phyloP scores from a whole-genome alignment of 1,140 invertebrate species.

The Saccostrea cuccullata region DNA sequence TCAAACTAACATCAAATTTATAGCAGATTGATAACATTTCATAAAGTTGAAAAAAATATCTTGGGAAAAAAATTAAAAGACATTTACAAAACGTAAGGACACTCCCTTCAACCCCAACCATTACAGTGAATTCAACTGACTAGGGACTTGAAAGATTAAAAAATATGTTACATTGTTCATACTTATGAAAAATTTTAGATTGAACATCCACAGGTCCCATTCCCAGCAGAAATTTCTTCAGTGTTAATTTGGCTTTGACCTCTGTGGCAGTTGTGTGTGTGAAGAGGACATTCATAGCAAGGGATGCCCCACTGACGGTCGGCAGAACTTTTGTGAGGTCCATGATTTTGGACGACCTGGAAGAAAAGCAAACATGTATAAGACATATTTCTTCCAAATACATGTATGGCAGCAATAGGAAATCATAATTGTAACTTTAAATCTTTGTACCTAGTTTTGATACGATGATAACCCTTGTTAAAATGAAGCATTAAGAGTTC shows the following conservation, averaged over 20 bases:
- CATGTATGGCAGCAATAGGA: neutral
- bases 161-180: neutral
- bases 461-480: conserved; percentile 16
- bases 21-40: too few species aligned
- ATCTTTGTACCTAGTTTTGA: conserved; percentile 30
- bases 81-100: too few species aligned
- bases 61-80: too few species aligned
- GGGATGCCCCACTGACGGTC: conserved; percentile 55
- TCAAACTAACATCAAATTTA: too few species aligned
- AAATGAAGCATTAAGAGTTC: neutral
- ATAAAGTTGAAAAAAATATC: too few species aligned
- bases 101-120: neutral
- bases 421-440: neutral
- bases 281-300: conserved; percentile 58
- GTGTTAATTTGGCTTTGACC: conserved; percentile 36
- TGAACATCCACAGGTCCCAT: conserved; percentile 28
- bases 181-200: neutral
- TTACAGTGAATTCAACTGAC: too few species aligned
- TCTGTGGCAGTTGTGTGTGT: conserved; percentile 35
- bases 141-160: neutral
- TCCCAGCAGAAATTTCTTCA: conserved; percentile 43
- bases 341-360: conserved; percentile 54
- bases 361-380: conserved; percentile 36
- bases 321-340: conserved; percentile 55
- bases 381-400: neutral